Evolutionary conservation across 2,797 vertebrate genomes (phyloP).

Genomic region (Iguana delicatissima): DNA sequence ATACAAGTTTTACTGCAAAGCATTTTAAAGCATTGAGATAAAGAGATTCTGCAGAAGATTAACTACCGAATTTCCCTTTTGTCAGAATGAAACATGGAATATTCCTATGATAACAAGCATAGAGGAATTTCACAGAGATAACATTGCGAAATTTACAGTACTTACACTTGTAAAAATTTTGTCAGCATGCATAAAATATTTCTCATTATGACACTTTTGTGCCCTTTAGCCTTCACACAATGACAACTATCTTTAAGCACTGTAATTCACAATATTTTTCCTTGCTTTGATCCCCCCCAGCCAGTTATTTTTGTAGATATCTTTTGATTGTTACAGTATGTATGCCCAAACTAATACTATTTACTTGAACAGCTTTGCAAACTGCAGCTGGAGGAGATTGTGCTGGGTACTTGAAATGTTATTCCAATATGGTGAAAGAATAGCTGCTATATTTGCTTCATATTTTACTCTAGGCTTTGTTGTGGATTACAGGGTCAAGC

Average conservation of each 20-base stretch:
- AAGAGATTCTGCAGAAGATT: conserved; percentile 14
- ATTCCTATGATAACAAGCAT: conserved; percentile 24
- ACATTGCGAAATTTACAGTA: conserved; percentile 34
- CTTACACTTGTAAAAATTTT: conserved; percentile 48
- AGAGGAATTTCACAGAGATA: conserved; percentile 27
- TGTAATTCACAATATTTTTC: conserved; percentile 23
- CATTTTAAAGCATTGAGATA: conserved; percentile 24
- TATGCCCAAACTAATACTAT: conserved; percentile 1
- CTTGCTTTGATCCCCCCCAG: neutral
- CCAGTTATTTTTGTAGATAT: rapidly evolving
- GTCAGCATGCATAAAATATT: conserved; percentile 34
- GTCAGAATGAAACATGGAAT: conserved; percentile 7
- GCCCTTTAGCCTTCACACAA: conserved; percentile 38
- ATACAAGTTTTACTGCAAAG: conserved; percentile 10
- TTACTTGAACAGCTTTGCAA: neutral
- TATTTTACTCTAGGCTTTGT: neutral
- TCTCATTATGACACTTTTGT: conserved; percentile 21
- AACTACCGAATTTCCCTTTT: conserved; percentile 2
- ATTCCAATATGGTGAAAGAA: neutral
- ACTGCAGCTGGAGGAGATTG: no score
- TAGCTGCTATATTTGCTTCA: neutral
- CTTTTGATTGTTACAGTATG: conserved; percentile 12
- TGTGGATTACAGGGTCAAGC: no score
- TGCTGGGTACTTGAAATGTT: no score
- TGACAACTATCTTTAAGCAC: conserved; percentile 30